Base-by-base conservation (phyloP, 1,140 invertebrate species). In the Laupala kohalensis region DNA sequence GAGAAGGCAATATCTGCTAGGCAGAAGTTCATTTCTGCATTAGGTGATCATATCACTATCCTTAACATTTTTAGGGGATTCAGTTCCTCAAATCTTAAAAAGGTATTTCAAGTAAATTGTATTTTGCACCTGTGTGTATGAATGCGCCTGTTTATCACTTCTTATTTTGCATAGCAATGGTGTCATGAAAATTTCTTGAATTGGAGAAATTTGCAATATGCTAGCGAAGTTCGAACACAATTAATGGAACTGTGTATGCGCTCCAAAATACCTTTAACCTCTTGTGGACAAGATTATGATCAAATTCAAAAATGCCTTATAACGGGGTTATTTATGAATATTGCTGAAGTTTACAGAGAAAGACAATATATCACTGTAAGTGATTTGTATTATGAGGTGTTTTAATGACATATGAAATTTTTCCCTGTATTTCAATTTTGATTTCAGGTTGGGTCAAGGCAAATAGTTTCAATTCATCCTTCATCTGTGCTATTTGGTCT, bases 41-140 rank as follows among this genome's bases (percentile, higher is more conserved):
- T 95, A 76, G 96, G 97, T 12, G 97, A 99, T 83, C 95, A 97
- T 78, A 84, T 98, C 2, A 97, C 92, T 12, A 81, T 97, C 29
- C 81, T 99, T 0, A 98, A 97, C 81, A 89, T 98, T 25, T 97
- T 88, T 78, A 87, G 89, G 76, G 88, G 88, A 9, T 98, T 88
- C 80, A 87, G 84, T 73, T 89, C 87, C 77, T 83, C 86, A 5
- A 86, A 87, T 25, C 84, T 89, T 72, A 91, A 90, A 78, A 94
- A 93, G 83, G 88, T 85, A 25, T 25, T 24, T 66, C 3, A 13
- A 66, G n/a, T n/a, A n/a, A n/a, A n/a, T 53, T 53, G 37, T 53
- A 4, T 53, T 53, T 1, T 2, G 37, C 37, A 53, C 19, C 19
- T 53, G 9, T 53, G 37, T 19, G 4, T 53, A 19, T 53, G 37